A percentile compares a stretch with the other conserved stretches of the same genome.
phyloP scores from a whole-genome alignment of 2,113 vertebrate genomes.

The Nettapus auritus region DNA sequence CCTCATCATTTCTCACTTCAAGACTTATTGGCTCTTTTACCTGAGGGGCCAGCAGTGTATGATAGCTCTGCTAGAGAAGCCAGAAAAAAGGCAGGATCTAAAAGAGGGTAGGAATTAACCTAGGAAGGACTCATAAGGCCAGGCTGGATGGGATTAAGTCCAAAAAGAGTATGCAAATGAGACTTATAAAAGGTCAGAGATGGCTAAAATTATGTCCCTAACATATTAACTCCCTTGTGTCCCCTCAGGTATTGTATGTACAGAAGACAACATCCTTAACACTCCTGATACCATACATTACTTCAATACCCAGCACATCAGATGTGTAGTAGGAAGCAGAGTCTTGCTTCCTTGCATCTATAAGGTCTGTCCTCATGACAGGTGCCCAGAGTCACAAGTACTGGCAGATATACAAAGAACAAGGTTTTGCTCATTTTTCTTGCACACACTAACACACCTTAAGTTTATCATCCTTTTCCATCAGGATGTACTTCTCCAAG shows the following conservation, averaged over 20 bases:
- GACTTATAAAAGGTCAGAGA: not conserved
- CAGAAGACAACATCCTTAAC: not conserved
- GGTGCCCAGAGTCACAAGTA: not conserved
- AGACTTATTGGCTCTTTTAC: not conserved
- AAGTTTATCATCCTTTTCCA: not conserved
- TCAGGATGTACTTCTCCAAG: not conserved
- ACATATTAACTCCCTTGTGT: not conserved
- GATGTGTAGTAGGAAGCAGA: not conserved
- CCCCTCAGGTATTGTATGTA: not conserved
- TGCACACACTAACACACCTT: not conserved
- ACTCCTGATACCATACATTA: not conserved
- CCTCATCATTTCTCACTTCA: not conserved
- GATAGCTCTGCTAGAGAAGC: not conserved
- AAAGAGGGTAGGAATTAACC: not conserved
- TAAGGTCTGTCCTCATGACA: not conserved
- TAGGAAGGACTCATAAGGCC: not conserved
- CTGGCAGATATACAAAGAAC: not conserved
- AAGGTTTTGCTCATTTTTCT: not conserved
- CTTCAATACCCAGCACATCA: not conserved
- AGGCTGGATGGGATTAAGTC: not conserved
- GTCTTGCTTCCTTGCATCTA: not conserved
- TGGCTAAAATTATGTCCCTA: not conserved
- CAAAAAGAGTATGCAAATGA: not conserved
- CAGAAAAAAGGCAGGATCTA: not conserved
- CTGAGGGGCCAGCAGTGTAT: not conserved